Conservation (phyloP, 2,888 invertebrate species). For the Nemoura dubitans region DNA sequence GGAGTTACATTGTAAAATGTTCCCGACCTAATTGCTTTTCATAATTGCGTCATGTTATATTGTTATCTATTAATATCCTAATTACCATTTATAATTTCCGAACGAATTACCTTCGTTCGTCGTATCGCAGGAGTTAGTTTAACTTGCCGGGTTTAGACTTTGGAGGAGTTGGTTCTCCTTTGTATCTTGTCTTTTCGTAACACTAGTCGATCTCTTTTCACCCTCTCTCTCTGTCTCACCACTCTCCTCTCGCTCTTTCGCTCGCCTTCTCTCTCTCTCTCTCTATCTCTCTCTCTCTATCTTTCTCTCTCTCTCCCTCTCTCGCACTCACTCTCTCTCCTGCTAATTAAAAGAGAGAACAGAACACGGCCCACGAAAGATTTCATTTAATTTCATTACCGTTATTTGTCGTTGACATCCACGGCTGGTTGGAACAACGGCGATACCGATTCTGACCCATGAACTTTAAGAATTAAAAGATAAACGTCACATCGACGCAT, state of each 20-base stretch:
- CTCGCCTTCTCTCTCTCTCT: neutral
- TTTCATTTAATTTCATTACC: constrained; percentile 51
- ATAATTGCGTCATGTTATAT: constrained; percentile 7
- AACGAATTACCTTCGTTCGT: constrained; percentile 1
- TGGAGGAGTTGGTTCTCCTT: neutral
- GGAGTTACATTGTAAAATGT: neutral
- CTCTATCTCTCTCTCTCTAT: neutral
- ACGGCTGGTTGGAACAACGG: neutral
- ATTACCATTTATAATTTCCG: constrained; percentile 31
- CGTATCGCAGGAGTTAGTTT: constrained; percentile 23
- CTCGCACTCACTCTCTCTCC: constrained; percentile 23
- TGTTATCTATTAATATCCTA: constrained; percentile 15
- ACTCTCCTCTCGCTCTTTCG: neutral
- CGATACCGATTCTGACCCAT: constrained; percentile 15
- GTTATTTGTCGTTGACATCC: constrained; percentile 43
- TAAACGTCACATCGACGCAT: neutral
- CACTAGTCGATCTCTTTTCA: neutral
- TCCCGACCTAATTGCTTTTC: neutral
- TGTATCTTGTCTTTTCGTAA: constrained; percentile 32
- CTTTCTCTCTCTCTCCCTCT: neutral
- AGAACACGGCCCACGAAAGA: constrained; percentile 49
- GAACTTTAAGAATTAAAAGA: neutral
- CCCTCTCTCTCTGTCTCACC: neutral
- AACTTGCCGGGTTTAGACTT: constrained; percentile 16
- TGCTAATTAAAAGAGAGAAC: constrained; percentile 51